Percentiles rank a stretch among this genome's conserved stretches.
These are phyloP conservation scores for Apus apus DNA, from an alignment of 2,113 vertebrate species.

Conservation along the genomic window DNA sequence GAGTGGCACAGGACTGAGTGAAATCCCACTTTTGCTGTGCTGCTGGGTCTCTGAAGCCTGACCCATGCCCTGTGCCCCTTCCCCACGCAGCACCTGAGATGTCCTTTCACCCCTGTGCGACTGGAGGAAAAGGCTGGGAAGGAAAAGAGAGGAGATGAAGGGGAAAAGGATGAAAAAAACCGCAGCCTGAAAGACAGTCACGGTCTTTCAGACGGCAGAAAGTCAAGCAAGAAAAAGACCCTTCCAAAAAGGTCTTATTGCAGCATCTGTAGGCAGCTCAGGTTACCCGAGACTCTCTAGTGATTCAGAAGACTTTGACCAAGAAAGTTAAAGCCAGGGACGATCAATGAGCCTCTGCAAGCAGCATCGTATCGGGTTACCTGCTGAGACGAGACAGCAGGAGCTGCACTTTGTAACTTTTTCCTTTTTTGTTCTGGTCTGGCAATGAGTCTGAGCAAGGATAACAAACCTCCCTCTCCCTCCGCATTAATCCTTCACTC, in stretches of 20 bases:
- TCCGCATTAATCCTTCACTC: not conserved
- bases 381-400: constrained; percentile 34
- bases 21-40: not conserved
- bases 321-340: constrained; percentile 73
- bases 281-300: constrained; percentile 74
- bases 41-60: not conserved
- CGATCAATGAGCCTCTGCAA: constrained; percentile 66
- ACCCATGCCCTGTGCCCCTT: not conserved
- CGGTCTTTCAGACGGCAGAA: constrained; percentile 41
- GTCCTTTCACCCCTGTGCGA: not conserved
- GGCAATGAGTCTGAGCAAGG: constrained; percentile 2
- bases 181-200: not conserved
- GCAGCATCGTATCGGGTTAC: constrained; percentile 56
- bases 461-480: not conserved
- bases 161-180: not conserved
- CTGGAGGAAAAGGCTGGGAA: not conserved
- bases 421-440: not conserved
- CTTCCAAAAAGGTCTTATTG: constrained; percentile 57
- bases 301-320: constrained; percentile 71
- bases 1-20: not conserved
- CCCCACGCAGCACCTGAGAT: not conserved
- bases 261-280: constrained; percentile 51
- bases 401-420: constrained; percentile 4
- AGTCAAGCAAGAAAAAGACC: constrained; percentile 39
- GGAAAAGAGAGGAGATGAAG: not conserved